Evolutionary conservation across 2,113 vertebrate genomes (phyloP), one percentile per base, ranked within the genome.

Genomic region (Crypturellus undulatus): DNA sequence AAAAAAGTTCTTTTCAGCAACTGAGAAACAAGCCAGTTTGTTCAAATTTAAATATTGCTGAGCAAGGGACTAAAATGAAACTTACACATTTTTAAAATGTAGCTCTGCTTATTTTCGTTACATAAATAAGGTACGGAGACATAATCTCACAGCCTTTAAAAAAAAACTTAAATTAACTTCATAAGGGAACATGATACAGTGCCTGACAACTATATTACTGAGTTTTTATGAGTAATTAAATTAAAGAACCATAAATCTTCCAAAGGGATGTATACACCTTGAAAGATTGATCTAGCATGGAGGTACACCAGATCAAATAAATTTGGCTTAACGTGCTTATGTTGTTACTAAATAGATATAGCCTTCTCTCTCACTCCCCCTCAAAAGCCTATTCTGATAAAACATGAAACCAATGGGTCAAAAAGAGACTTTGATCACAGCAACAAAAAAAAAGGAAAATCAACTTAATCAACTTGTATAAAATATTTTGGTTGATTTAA

Each of bases 391-490:
- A n/a, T 72, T 76, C 28, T 26, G 65, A 88, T 85, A 92, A 64
- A 82, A 87, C 81, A n/a, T 43, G 64, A 67, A 68, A 69, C 49
- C 47, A 17, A 38, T 7, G 73, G 38, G 45, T 76, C 38, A 92
- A 90, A 22, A 16, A 77, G 59, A 76, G 10, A 25, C 1, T 20
- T 10, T 22, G 60, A 20, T 32, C 14, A 24, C 4, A 42, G 17
- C 40, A 5, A 65, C 26, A 36, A n/a, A 4, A 43, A 43, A 43
- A 43, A 43, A 43, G 22, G 47, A 8, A 49, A 28, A n/a, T n/a
- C n/a, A n/a, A n/a, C n/a, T n/a, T n/a, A 26, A 30, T 4, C 0
- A 18, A 26, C 52, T 73, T 28, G 58, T 4, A 1, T n/a, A 20
- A 34, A 84, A 52, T 43, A 1, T 3, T 3, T 83, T 70, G 17